Conservation (phyloP, 2,888 invertebrate genomes). For the Drosophila kambysellisi region DNA sequence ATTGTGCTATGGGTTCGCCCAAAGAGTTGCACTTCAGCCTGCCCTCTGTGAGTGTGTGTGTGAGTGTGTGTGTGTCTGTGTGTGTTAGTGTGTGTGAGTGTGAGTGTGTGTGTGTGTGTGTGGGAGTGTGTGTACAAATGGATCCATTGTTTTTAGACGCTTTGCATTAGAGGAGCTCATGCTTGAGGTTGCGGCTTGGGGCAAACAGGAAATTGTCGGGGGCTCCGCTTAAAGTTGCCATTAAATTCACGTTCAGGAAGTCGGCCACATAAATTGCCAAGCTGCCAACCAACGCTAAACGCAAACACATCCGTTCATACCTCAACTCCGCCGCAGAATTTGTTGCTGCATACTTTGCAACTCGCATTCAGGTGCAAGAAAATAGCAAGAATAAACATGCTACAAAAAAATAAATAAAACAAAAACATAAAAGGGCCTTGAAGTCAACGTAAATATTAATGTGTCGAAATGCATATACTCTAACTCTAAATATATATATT, state of each 20-base stretch:
- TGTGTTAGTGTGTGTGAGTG: too few relatives aligned
- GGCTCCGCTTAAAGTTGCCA: conserved; percentile 47
- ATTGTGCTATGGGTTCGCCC: conserved; percentile 49
- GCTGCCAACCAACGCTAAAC: conserved; percentile 71
- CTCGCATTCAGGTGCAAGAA: conserved; percentile 29
- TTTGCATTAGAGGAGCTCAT: conserved; percentile 44
- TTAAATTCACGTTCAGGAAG: conserved; percentile 59
- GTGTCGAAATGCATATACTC: not conserved
- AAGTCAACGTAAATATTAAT: not conserved
- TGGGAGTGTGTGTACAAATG: conserved; percentile 65
- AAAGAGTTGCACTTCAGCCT: conserved; percentile 66
- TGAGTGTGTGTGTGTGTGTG: not conserved
- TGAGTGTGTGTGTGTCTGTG: not conserved
- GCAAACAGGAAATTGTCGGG: conserved; percentile 62
- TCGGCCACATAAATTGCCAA: conserved; percentile 67
- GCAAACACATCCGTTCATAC: conserved; percentile 65
- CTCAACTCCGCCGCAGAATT: conserved; percentile 10
- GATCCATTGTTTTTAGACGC: conserved; percentile 67
- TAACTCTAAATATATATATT: not conserved
- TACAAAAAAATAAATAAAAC: conserved; percentile 19
- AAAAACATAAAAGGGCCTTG: conserved; percentile 1
- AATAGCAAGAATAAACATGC: conserved; percentile 15
- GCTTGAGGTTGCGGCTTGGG: conserved; percentile 44
- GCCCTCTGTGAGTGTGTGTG: not conserved
- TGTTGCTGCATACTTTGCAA: conserved; percentile 48